Conservation (phyloP, 2,797 vertebrate genomes). For the Polyboroides typus region DNA sequence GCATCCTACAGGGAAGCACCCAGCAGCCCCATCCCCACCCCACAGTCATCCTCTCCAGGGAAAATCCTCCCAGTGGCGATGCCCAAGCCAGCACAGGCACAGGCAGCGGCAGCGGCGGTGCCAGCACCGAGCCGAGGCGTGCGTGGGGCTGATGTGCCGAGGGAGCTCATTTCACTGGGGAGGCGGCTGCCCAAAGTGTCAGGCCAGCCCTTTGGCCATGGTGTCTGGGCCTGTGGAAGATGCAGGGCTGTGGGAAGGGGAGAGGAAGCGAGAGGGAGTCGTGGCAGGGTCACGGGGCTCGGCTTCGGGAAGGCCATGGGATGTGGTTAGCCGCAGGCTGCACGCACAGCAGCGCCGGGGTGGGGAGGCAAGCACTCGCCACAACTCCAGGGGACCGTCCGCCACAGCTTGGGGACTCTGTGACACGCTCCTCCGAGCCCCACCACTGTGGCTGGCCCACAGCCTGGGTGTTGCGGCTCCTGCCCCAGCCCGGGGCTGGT, state of each 20-base stretch:
- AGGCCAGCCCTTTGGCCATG: not conserved
- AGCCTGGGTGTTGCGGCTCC: not conserved
- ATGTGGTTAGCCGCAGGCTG: conserved; percentile 77
- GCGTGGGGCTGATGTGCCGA: rapidly evolving
- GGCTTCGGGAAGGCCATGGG: conserved; percentile 53
- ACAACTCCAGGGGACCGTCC: not conserved
- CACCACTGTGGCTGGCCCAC: not conserved
- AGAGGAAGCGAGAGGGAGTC: conserved; percentile 68
- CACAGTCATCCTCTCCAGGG: not conserved
- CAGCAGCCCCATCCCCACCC: not conserved
- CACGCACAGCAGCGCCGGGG: not conserved
- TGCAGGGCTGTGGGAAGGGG: conserved; percentile 54
- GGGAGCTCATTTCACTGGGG: not conserved
- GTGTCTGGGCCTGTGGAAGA: not conserved
- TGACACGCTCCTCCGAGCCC: rapidly evolving
- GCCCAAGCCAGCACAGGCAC: not conserved
- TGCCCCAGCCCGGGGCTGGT: not conserved
- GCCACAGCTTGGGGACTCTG: rapidly evolving
- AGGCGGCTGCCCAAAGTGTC: not conserved
- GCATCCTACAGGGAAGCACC: not conserved
- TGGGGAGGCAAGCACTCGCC: not conserved
- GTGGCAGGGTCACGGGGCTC: conserved; percentile 45
- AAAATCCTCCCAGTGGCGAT: rapidly evolving
- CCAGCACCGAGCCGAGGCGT: rapidly evolving
- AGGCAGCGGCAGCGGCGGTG: not conserved